Evolutionary conservation across 2,113 vertebrate species (phyloP), one percentile per base, ranked within the genome.

Genomic region (Daphoenositta chrysoptera): DNA sequence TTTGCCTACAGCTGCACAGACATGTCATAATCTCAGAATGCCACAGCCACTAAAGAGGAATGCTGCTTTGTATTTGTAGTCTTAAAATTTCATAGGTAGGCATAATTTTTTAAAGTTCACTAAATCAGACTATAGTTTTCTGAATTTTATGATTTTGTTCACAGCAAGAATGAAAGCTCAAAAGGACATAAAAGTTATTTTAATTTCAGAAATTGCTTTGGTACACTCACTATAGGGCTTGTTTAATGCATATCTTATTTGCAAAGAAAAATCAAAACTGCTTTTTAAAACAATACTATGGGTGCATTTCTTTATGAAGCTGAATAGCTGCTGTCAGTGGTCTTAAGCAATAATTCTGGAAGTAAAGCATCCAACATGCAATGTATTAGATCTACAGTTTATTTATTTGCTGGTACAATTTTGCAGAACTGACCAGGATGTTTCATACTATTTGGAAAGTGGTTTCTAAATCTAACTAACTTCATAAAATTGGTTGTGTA

Each of bases 401-500:
- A 93, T 90, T 91, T 94, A 92, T 81, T 94, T 80, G 56, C 92
- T 88, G 39, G 71, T 92, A 96, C 79, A 96, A 90, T 68, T 83
- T 88, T 64, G 85, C 31, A 94, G 90, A 91, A 93, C 68, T 86
- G 58, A 87, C 30, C 44, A 88, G 42, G 31, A 65, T 71, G n/a
- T 90, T 44, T 89, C 33, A 64, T 50, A 82, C 23, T 80, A 57
- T 66, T 91, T 90, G 44, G 44, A 72, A 94, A 91, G 30, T 57
- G 42, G 33, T 42, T 87, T 90, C 70, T 56, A 94, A 94, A 83
- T 69, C n/a, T 78, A 83, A 92, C 53, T 83, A 71, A 60, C 18
- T 53, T n/a, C 18, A 45, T 66, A 64, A 79, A 88, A 72, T 68
- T 26, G 51, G 3, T 31, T 70, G 23, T 26, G 5, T 35, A 35